A percentile compares a stretch with the other conserved stretches of the same genome.
Conservation (phyloP, 1,140 invertebrate genomes). For the Aradophagus sp. region DNA sequence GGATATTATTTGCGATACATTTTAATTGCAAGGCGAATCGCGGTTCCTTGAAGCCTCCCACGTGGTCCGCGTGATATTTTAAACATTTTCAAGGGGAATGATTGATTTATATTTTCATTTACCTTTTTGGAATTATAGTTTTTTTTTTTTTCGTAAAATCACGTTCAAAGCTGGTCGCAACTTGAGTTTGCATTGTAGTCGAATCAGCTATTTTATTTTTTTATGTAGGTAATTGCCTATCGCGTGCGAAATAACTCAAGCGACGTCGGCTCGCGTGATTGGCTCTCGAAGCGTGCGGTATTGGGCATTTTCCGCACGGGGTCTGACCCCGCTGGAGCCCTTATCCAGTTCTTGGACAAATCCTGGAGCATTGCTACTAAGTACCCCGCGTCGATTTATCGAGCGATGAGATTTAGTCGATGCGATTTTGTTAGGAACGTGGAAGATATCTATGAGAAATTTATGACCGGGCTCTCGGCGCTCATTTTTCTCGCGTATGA, state of each 20-base stretch:
- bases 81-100: too few relatives aligned
- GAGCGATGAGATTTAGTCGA: conserved; percentile 62
- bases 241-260: too few relatives aligned
- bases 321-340: conserved; percentile 52
- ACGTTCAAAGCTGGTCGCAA: background rate
- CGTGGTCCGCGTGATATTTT: background rate
- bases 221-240: background rate
- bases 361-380: conserved; percentile 51
- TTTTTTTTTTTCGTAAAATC: too few relatives aligned
- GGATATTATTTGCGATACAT: conserved; percentile 5
- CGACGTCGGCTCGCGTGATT: too few relatives aligned
- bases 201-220: background rate
- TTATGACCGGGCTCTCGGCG: conserved; percentile 51
- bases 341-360: conserved; percentile 57
- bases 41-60: conserved; percentile 6
- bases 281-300: too few relatives aligned
- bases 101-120: too few relatives aligned
- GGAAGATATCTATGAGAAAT: conserved; percentile 60
- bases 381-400: conserved; percentile 59
- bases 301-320: too few relatives aligned
- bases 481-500: conserved; percentile 52
- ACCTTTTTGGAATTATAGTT: too few relatives aligned
- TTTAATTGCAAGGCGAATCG: conserved; percentile 16
- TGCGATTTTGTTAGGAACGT: too few relatives aligned
- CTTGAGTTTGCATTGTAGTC: background rate